Percentiles rank a stretch among this genome's conserved stretches.
phyloP scores from a whole-genome alignment of 2,888 invertebrate genomes.

The Nymphalis c-album region DNA sequence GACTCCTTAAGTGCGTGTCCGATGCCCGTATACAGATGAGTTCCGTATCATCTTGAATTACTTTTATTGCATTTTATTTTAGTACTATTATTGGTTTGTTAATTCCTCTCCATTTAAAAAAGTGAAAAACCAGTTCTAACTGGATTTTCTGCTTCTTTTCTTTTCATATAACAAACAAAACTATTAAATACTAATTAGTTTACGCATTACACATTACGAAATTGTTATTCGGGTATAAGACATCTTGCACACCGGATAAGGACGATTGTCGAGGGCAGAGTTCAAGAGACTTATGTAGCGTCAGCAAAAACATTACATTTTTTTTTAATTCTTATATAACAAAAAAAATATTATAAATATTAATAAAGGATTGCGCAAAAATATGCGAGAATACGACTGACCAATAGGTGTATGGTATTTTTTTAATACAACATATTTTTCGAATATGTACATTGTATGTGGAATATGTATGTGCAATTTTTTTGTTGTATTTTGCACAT shows the following conservation, averaged over 20 bases:
- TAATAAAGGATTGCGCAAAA: neutral
- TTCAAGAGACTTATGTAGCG: conserved; percentile 49
- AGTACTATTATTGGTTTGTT: too few species aligned
- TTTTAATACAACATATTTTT: neutral
- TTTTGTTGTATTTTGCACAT: too few species aligned
- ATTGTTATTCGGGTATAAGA: neutral
- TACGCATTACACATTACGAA: neutral
- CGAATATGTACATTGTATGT: too few species aligned
- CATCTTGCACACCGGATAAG: conserved; percentile 47
- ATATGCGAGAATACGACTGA: neutral
- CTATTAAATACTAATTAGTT: neutral
- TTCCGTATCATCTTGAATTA: conserved; percentile 23
- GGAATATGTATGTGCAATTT: too few species aligned
- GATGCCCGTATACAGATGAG: conserved; percentile 25
- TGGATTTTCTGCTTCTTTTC: too few species aligned
- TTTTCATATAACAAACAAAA: neutral
- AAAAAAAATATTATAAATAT: neutral
- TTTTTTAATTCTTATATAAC: neutral
- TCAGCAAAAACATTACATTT: neutral
- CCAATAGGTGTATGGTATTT: too few species aligned
- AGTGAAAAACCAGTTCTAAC: too few species aligned
- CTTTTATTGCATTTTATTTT: conserved; percentile 8
- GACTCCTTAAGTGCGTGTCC: conserved; percentile 17
- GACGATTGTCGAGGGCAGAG: conserved; percentile 51
- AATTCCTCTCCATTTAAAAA: too few species aligned